Conservation (phyloP, 2,888 invertebrate genomes). For the Agriopis leucophaearia region DNA sequence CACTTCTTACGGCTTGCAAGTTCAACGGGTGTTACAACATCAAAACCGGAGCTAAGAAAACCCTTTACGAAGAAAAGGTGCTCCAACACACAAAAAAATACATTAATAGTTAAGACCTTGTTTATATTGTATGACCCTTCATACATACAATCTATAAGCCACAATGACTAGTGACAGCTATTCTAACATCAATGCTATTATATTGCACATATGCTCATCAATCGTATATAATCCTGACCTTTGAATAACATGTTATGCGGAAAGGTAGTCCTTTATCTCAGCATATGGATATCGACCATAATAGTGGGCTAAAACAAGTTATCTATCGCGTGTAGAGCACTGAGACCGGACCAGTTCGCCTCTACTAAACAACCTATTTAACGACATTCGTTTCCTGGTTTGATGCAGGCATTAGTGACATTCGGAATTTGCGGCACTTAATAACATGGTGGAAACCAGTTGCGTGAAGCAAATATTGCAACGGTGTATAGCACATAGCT, state of each 20-base stretch:
- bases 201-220: conserved; percentile 27
- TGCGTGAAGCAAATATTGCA: conserved; percentile 32
- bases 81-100: conserved; percentile 2
- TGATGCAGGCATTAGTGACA: conserved; percentile 44
- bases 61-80: conserved; percentile 27
- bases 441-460: conserved; percentile 33
- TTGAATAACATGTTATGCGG: conserved; percentile 47
- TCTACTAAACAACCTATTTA: conserved; percentile 53
- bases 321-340: conserved; percentile 49
- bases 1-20: conserved; percentile 57
- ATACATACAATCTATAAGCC: background rate
- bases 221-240: conserved; percentile 39
- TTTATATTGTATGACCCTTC: background rate
- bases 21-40: conserved; percentile 46
- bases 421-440: conserved; percentile 46
- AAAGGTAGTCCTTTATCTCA: conserved; percentile 44
- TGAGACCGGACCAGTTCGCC: conserved; percentile 57
- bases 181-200: conserved; percentile 24
- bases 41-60: conserved; percentile 40
- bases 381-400: conserved; percentile 58
- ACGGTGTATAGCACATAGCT: conserved; percentile 21
- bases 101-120: no score
- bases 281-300: conserved; percentile 31
- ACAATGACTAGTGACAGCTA: background rate
- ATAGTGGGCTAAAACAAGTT: conserved; percentile 37